Conservation (phyloP, 2,113 vertebrate species). For the Orycteropus afer region DNA sequence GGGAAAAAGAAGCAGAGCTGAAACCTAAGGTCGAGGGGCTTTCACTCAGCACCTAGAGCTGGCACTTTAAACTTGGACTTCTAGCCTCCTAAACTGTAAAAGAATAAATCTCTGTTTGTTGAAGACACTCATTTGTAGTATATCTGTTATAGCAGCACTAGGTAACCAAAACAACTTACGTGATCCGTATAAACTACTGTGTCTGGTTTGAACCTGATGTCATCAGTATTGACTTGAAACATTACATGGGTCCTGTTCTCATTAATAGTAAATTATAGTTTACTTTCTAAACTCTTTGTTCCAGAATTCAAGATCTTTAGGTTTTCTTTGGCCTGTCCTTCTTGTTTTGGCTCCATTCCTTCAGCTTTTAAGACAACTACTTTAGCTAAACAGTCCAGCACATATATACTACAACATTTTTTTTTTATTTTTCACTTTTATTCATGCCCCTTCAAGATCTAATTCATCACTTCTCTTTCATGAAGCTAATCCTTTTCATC, state of each 20-base stretch:
- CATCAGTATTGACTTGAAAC: slow-evolving; percentile 58
- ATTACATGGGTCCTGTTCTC: not conserved
- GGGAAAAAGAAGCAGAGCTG: no score
- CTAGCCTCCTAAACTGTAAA: no score
- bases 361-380: slow-evolving; percentile 25
- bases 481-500: not conserved
- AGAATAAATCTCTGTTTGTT: no score
- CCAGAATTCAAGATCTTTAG: not conserved
- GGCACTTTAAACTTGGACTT: no score
- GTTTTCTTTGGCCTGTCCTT: not conserved
- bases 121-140: no score
- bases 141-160: no score
- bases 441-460: not conserved
- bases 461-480: slow-evolving; percentile 31
- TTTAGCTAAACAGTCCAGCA: not conserved
- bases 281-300: slow-evolving; percentile 15
- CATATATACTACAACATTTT: not conserved
- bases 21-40: no score
- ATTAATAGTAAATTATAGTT: not conserved
- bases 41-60: no score
- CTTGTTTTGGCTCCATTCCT: not conserved
- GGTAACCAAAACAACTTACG: no score
- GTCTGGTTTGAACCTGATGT: slow-evolving; percentile 60
- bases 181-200: no score
- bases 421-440: not conserved